A percentile compares a stretch with the other conserved stretches of the same genome.
phyloP scores from a whole-genome alignment of 2,888 invertebrate species.

The Megalurothrips usitatus region DNA sequence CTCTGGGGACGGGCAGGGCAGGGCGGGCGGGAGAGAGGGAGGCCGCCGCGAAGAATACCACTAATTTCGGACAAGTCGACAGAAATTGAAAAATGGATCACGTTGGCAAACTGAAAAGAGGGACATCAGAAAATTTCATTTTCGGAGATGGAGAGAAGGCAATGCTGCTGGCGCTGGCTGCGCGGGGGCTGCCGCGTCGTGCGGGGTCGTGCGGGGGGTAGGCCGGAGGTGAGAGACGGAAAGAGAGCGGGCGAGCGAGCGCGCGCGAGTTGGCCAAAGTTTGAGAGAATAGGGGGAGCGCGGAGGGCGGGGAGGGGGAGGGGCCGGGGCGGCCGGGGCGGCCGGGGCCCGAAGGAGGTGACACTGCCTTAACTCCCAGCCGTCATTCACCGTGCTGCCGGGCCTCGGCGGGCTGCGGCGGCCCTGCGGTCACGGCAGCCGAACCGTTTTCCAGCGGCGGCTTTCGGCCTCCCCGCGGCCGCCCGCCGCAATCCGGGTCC shows the following conservation, averaged over 20 bases:
- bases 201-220: neutral
- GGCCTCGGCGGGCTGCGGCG: too few species aligned
- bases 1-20: neutral
- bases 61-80: slow-evolving; percentile 19
- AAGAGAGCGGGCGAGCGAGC: neutral
- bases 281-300: neutral
- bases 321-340: neutral
- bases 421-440: too few species aligned
- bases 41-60: slow-evolving; percentile 8
- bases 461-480: too few species aligned
- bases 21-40: neutral
- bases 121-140: slow-evolving; percentile 8
- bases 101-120: slow-evolving; percentile 1
- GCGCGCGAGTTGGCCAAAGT: neutral
- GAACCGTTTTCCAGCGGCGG: too few species aligned
- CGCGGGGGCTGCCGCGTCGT: neutral
- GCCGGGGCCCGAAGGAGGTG: too few species aligned
- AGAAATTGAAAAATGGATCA: slow-evolving; percentile 24
- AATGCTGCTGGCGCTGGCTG: neutral
- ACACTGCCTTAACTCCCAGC: too few species aligned
- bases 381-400: too few species aligned
- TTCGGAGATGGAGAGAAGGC: neutral
- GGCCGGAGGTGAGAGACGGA: neutral
- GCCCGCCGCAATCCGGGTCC: too few species aligned
- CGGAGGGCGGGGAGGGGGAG: neutral